A percentile compares a stretch with the other conserved stretches of the same genome.
Conservation (phyloP, 2,888 invertebrate genomes). For the Andrena bucephala region DNA sequence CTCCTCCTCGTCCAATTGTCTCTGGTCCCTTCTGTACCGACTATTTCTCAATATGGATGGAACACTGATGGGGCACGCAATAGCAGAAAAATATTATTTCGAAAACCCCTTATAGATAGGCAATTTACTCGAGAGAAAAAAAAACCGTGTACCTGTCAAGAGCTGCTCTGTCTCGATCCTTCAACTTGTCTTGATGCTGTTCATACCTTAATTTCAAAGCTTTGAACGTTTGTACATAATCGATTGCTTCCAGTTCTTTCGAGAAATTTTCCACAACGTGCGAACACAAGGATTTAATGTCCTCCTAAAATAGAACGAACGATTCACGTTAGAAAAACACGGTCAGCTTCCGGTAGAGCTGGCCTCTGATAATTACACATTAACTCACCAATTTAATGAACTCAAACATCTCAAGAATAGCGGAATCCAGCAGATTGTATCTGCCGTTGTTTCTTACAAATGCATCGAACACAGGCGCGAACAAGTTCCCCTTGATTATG, state of each 20-base stretch:
- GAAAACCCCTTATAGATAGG: background rate
- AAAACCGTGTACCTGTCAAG: slow-evolving; percentile 87
- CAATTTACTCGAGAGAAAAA: background rate
- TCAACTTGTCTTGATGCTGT: slow-evolving; percentile 95
- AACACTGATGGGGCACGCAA: slow-evolving; percentile 86
- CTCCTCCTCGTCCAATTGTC: slow-evolving; percentile 98
- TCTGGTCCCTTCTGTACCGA: slow-evolving; percentile 95
- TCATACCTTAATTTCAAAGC: slow-evolving; percentile 95
- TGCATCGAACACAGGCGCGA: slow-evolving; percentile 98
- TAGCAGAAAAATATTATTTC: slow-evolving; percentile 56
- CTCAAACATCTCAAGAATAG: slow-evolving; percentile 99
- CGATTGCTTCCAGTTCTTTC: slow-evolving; percentile 96
- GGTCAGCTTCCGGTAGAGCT: background rate
- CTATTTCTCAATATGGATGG: slow-evolving; percentile 92
- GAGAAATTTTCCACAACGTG: slow-evolving; percentile 99
- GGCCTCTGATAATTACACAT: background rate
- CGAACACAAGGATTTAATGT: slow-evolving; percentile 94
- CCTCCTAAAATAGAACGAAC: slow-evolving; percentile 87
- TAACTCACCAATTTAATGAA: slow-evolving; percentile 93
- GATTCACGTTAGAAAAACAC: background rate
- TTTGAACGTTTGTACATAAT: slow-evolving; percentile 99
- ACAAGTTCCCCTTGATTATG: slow-evolving; percentile 96
- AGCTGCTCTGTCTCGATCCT: slow-evolving; percentile 93
- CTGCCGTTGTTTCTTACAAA: slow-evolving; percentile 98
- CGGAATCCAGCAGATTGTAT: slow-evolving; percentile 99